Conservation (phyloP, 2,888 invertebrate species). For the Drosophila sordidapex region DNA sequence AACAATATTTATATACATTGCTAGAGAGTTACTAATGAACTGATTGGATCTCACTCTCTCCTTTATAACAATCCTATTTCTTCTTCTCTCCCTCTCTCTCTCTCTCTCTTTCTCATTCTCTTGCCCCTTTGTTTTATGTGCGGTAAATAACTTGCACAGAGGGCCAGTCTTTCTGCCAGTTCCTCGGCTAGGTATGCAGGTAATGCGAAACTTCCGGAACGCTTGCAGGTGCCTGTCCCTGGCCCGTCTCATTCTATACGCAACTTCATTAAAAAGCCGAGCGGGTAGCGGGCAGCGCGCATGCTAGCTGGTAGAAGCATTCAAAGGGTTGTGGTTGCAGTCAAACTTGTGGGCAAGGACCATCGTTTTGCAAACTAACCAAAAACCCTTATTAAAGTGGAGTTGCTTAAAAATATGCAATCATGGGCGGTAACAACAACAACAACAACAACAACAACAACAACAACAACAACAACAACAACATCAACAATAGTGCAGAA, state of each 20-base stretch:
- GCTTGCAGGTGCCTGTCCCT: slow-evolving; percentile 13
- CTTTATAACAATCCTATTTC: not conserved
- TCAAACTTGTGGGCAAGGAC: slow-evolving; percentile 52
- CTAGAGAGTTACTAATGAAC: slow-evolving; percentile 66
- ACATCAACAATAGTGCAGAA: slow-evolving; percentile 1
- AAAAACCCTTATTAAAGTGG: slow-evolving; percentile 76
- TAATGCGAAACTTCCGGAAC: slow-evolving; percentile 66
- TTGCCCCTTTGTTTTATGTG: slow-evolving; percentile 50
- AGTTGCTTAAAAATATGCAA: slow-evolving; percentile 74
- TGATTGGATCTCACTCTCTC: slow-evolving; percentile 35
- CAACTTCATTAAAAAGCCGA: slow-evolving; percentile 68
- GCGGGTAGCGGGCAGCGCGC: slow-evolving; percentile 1
- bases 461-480: slow-evolving; percentile 35
- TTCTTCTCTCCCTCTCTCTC: not conserved
- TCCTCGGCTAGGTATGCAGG: slow-evolving; percentile 54
- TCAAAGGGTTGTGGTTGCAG: slow-evolving; percentile 46
- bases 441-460: not conserved
- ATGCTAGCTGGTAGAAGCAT: slow-evolving; percentile 17
- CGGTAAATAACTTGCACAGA: slow-evolving; percentile 63
- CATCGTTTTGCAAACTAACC: slow-evolving; percentile 56
- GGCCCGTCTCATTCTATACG: slow-evolving; percentile 34
- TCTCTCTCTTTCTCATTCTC: not conserved
- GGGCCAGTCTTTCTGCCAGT: slow-evolving; percentile 7
- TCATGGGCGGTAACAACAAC: slow-evolving; percentile 60
- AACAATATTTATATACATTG: slow-evolving; percentile 32